Percentiles rank a stretch among this genome's conserved stretches.
Conservation (phyloP, 2,888 invertebrate species). For the Lasioglossum vierecki region DNA sequence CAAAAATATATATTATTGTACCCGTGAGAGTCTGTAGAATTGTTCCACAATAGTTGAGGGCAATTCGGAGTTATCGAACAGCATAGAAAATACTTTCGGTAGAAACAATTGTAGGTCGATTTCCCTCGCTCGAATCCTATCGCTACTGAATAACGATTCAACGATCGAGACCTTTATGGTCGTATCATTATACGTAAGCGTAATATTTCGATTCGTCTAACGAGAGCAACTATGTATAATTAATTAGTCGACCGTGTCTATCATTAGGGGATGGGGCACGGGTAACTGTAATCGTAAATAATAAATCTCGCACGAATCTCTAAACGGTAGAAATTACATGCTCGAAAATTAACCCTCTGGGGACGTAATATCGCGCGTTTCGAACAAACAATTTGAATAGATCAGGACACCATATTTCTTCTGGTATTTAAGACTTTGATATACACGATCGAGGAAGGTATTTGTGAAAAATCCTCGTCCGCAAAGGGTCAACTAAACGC, state of each 20-base stretch:
- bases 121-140: constrained; percentile 24
- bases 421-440: not conserved
- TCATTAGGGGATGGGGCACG: constrained; percentile 55
- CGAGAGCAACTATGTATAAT: constrained; percentile 56
- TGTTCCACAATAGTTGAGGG: not conserved
- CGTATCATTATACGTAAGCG: constrained; percentile 74
- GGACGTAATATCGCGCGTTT: not conserved
- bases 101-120: not conserved
- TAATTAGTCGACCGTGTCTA: constrained; percentile 57
- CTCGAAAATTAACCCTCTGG: not conserved
- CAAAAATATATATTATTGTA: not conserved
- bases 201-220: constrained; percentile 78
- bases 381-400: not conserved
- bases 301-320: constrained; percentile 6
- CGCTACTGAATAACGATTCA: constrained; percentile 65
- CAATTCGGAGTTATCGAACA: not conserved
- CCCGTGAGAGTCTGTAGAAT: not conserved
- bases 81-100: not conserved
- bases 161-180: constrained; percentile 63
- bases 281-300: constrained; percentile 37
- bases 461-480: not conserved
- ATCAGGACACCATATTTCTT: not conserved
- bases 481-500: not conserved
- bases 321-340: constrained; percentile 18
- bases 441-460: not conserved